Conservation (phyloP, 2,113 vertebrate genomes). For the Antigone vipio region DNA sequence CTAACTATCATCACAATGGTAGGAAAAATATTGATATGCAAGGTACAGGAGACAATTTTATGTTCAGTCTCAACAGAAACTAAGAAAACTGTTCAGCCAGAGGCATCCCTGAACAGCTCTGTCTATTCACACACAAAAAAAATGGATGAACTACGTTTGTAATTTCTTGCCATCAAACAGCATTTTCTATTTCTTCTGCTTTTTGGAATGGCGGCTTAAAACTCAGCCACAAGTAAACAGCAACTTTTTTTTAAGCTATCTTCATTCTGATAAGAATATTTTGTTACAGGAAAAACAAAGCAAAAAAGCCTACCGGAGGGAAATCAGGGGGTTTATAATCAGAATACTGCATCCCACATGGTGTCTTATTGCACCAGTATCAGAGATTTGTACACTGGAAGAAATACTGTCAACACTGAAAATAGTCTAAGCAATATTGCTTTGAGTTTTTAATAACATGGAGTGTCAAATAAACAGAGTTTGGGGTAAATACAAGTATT, state of each 20-base stretch:
- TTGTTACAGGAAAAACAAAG: not conserved
- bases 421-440: not conserved
- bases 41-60: slow-evolving; percentile 26
- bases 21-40: slow-evolving; percentile 62
- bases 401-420: not conserved
- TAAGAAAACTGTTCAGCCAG: slow-evolving; percentile 11
- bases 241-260: not conserved
- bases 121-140: not conserved
- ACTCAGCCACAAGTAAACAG: not conserved
- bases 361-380: not conserved
- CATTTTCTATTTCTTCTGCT: not conserved
- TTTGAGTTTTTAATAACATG: not conserved
- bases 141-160: not conserved
- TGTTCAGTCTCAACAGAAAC: slow-evolving; percentile 20
- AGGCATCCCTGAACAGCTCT: not conserved
- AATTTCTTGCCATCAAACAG: not conserved
- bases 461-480: not conserved
- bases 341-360: not conserved
- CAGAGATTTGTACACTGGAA: not conserved
- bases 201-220: not conserved
- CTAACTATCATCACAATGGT: slow-evolving; percentile 37
- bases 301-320: not conserved
- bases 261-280: not conserved
- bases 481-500: not conserved
- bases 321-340: not conserved